phyloP scores from a whole-genome alignment of 2,888 invertebrate species.

The Cephalotes varians region DNA sequence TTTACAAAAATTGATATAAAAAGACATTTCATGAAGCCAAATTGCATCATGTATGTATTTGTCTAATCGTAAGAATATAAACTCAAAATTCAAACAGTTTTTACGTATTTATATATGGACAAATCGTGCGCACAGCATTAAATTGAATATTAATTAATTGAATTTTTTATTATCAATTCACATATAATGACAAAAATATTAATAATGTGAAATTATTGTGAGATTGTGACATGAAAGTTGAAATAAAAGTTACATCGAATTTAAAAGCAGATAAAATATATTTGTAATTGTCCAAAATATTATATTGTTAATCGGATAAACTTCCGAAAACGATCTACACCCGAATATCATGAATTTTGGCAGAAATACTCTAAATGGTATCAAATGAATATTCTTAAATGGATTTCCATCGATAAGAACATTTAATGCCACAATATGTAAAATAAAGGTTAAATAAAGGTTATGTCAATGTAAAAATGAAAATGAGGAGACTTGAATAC shows the following conservation, averaged over 20 bases:
- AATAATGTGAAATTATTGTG: background rate
- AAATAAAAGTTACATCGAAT: background rate
- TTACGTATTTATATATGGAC: background rate
- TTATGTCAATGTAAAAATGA: no score
- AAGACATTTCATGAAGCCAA: background rate
- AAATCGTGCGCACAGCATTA: background rate
- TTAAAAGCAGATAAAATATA: background rate
- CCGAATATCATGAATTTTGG: no score
- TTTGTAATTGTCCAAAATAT: background rate
- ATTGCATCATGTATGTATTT: constrained; percentile 16
- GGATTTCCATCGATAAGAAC: no score
- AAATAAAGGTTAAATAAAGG: no score
- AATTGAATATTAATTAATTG: background rate
- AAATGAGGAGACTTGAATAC: no score
- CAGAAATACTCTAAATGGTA: no score
- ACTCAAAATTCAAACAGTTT: background rate
- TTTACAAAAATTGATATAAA: background rate
- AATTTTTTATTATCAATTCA: background rate
- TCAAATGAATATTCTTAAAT: no score
- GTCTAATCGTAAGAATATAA: background rate
- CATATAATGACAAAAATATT: background rate
- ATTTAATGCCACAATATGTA: no score
- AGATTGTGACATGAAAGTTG: background rate
- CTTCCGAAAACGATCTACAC: no score
- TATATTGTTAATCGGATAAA: background rate